Evolutionary conservation across 2,113 vertebrate genomes (phyloP), one percentile per base, ranked within the genome.

Genomic region (Labeo catla): DNA sequence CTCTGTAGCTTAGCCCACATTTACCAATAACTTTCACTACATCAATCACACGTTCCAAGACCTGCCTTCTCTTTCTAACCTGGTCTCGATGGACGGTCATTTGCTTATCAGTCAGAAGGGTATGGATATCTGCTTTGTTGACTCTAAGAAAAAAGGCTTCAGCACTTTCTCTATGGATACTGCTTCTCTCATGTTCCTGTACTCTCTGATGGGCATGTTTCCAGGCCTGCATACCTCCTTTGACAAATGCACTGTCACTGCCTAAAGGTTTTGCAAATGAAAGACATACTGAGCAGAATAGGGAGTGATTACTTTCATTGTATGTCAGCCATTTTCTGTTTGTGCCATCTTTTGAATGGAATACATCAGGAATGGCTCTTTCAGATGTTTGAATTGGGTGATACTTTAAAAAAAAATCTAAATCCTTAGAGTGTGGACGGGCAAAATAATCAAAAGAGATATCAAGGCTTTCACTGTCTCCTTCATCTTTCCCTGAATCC

Each of bases 21-120:
- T 87, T 89, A 36, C 81, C 52, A 54, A 80, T 76, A 7, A 87
- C 76, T 84, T 89, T 87, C 36, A 87, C 34, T 49, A 88, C 59
- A 70, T 88, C 39, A 43, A 86, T 78, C 39, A 86, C 81, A 81
- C 68, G 16, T 73, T 88, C 76, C 68, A 85, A 6, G n/a, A 86
- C 76, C 70, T 84, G 81, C 68, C 39, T 43, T n/a, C 47, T 86
- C 52, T 86, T 89, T 73, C 36, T 72, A 15, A 86, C 68, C 10
- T 89, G 80, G 13, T 86, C 81, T 54, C 61, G 8, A 23, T 86
- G 28, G 28, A 28, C 28, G 28, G 28, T 28, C 28, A 28, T 28
- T 28, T 28, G 28, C 28, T 28, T 28, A 28, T 28, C 28, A 28
- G 28, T 28, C 28, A 28, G 28, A 28, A 28, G 28, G 28, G 28